phyloP scores from a whole-genome alignment of 2,113 vertebrate species.

The Lycaon pictus region DNA sequence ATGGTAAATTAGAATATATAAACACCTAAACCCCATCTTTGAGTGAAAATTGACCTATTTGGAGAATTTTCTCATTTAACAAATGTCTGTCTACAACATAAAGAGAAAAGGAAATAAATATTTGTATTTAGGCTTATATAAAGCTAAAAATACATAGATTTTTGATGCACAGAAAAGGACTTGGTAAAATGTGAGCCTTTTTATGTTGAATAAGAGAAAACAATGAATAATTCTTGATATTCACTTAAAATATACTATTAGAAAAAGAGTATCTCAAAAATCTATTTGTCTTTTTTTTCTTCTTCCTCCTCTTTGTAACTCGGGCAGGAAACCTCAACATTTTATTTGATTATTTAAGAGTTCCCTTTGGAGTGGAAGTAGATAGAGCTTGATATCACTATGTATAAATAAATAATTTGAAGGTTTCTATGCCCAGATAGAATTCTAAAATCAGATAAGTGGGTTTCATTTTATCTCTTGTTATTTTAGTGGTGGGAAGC shows the following conservation, averaged over 20 bases:
- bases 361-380: slow-evolving; percentile 74
- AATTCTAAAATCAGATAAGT: slow-evolving; percentile 72
- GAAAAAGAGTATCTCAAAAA: slow-evolving; percentile 57
- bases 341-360: slow-evolving; percentile 80
- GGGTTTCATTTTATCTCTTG: slow-evolving; percentile 73
- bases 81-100: slow-evolving; percentile 21
- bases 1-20: slow-evolving; percentile 31
- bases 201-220: slow-evolving; percentile 47
- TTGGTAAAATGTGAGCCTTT: neutral
- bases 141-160: neutral
- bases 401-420: slow-evolving; percentile 76
- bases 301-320: slow-evolving; percentile 25
- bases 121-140: neutral
- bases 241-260: neutral
- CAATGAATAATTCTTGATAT: neutral
- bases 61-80: slow-evolving; percentile 39
- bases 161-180: neutral
- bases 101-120: neutral
- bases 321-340: slow-evolving; percentile 58
- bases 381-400: slow-evolving; percentile 58
- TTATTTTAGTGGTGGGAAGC: slow-evolving; percentile 67
- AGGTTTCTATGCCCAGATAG: slow-evolving; percentile 70
- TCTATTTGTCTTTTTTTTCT: neutral
- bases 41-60: slow-evolving; percentile 15
- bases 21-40: slow-evolving; percentile 23